phyloP scores from a whole-genome alignment of 2,888 invertebrate species.

The Drosophila antonietae region DNA sequence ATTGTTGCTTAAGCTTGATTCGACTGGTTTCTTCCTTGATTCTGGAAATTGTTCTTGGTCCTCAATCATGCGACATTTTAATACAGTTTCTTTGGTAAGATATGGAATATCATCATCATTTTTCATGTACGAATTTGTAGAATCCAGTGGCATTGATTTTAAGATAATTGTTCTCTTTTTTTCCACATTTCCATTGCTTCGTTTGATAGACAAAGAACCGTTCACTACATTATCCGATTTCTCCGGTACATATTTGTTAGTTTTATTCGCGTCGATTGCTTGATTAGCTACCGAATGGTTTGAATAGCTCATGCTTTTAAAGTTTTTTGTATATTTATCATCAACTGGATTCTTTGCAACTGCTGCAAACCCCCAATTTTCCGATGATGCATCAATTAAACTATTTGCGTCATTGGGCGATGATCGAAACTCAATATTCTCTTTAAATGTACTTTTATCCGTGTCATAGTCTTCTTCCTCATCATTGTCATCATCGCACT shows the following conservation, averaged over 20 bases:
- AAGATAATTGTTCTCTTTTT: constrained; percentile 77
- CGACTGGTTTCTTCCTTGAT: constrained; percentile 24
- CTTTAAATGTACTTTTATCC: constrained; percentile 78
- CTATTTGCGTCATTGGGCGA: constrained; percentile 47
- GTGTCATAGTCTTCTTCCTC: constrained; percentile 80
- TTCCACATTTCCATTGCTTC: constrained; percentile 21
- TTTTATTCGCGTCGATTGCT: constrained; percentile 30
- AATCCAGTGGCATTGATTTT: constrained; percentile 82
- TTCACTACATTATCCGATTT: constrained; percentile 28
- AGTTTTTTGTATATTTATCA: constrained; percentile 68
- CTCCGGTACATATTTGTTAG: constrained; percentile 17
- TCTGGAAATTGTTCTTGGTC: constrained; percentile 37
- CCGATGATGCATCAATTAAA: constrained; percentile 69
- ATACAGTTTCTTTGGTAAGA: constrained; percentile 86
- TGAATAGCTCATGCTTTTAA: constrained; percentile 57
- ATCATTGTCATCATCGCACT: constrained; percentile 83
- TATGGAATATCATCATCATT: constrained; percentile 83
- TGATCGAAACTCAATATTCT: constrained; percentile 62
- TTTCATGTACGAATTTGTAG: constrained; percentile 65
- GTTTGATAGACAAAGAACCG: constrained; percentile 8
- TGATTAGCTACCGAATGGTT: constrained; percentile 32
- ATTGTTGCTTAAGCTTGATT: constrained; percentile 15
- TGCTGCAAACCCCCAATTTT: constrained; percentile 87
- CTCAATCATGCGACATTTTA: constrained; percentile 76
- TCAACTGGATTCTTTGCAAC: constrained; percentile 86